These are phyloP conservation scores for Saiga tatarica DNA, from an alignment of 2,113 vertebrate genomes.

Conservation along the genomic window DNA sequence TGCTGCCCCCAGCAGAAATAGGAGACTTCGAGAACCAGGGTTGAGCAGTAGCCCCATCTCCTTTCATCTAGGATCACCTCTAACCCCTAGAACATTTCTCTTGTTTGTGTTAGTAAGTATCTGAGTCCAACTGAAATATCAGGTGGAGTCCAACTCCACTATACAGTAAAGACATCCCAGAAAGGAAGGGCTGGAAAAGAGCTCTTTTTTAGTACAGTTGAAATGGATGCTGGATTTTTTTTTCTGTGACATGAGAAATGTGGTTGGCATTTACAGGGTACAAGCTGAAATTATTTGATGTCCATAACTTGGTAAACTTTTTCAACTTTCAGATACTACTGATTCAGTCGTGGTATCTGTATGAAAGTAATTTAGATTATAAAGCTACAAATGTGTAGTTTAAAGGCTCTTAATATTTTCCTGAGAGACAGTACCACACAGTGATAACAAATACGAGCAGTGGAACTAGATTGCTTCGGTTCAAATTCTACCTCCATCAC, in stretches of 20 bases:
- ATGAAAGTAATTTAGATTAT: not conserved
- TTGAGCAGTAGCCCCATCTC: not conserved
- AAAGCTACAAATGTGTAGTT: not conserved
- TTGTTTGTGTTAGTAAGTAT: not conserved
- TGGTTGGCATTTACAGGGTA: not conserved
- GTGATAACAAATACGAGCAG: not conserved
- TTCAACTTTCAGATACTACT: not conserved
- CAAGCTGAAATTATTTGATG: conserved; percentile 11
- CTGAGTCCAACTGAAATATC: not conserved
- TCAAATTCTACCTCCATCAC: not conserved
- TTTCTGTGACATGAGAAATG: not conserved
- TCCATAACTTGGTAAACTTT: not conserved
- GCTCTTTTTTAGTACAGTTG: not conserved
- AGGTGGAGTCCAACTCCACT: not conserved
- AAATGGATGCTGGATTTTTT: not conserved
- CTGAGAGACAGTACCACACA: not conserved
- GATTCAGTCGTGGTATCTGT: not conserved
- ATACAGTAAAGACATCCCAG: not conserved
- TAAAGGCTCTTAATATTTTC: not conserved
- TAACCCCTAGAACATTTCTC: not conserved
- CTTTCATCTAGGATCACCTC: not conserved
- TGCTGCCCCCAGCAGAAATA: not conserved
- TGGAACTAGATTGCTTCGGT: not conserved
- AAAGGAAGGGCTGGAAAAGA: not conserved
- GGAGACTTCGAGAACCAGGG: not conserved